Base-by-base conservation (phyloP, 2,113 vertebrate species). In the Ceyx melanurus region DNA sequence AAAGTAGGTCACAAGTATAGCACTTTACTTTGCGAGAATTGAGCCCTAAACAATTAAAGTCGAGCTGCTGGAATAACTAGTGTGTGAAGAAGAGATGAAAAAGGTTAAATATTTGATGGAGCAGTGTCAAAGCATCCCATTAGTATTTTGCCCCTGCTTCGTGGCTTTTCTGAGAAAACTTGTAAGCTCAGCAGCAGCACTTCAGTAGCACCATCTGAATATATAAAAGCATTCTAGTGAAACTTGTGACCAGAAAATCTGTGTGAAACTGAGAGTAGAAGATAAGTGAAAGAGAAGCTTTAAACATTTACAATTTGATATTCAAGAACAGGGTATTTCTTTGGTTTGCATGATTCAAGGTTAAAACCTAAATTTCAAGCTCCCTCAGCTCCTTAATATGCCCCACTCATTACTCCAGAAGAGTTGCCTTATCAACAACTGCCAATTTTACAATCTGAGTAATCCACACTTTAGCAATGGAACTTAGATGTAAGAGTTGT, bases 51-150 rank as follows among this genome's bases (percentile, higher is more conserved):
- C 95, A 96, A 96, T 93, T 93, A 86, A 81, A 91, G 53, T 6
- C 23, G 64, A 88, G 65, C 60, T 94, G 60, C 84, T 86, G 72
- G 82, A 88, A 80, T 88, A 94, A 85, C 75, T 60, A 89, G 60
- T 65, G 43, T 93, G 71, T 77, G 82, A 93, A 89, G 75, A 84
- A 96, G 87, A 89, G 94, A 89, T 60, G 82, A 89, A 70, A 88
- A 84, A 92, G 92, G 89, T 93, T 94, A 95, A 94, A 94, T 96
- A 94, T 94, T 95, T 94, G 94, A 96, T 89, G 68, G 95, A 96
- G 64, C 46, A 28, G 60, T 95, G 85, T 95, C 91, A 91, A 71
- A 96, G 53, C 64, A 92, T 67, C 87, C 79, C 84, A 92, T 96
- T 91, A 95, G 75, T 86, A 77, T 91, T 82, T 95, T 89, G 64